Evolutionary conservation across 2,113 vertebrate species (phyloP), one percentile per base, ranked within the genome.

Genomic region (Ciconia stormi): DNA sequence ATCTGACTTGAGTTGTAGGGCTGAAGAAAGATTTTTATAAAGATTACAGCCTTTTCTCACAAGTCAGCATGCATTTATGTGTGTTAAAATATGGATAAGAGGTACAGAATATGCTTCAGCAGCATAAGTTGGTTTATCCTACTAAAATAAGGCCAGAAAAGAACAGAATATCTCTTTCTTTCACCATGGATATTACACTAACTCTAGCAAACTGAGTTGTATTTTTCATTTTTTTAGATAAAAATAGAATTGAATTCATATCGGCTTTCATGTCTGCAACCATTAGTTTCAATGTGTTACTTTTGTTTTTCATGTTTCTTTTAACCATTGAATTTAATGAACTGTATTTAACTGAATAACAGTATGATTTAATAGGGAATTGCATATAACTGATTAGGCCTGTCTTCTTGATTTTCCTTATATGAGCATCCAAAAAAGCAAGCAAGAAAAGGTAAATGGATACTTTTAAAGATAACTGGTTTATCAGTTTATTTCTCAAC

Each of bases 161-260:
- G 2, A 55, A 10, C 19, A 42, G 17, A 44, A 32, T n/a, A 38
- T 40, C 9, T 89, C 11, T 65, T 38, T 53, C n/a, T 44, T 79
- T 82, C 12, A 38, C 9, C 0, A 0, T 53, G 19, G 10, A 63
- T 55, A 16, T 71, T 38, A 32, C 11, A 73, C 3, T 82, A 32
- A 26, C 61, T 70, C 8, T n/a, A 42, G 16, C 52, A 82, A 66
- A 83, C 0, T 46, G 2, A 13, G 8, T 20, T 79, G 4, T 42
- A 22, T 21, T 73, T 87, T 63, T 26, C 16, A 26, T 22, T 87
- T 56, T 59, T n/a, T 44, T 38, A 2, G 2, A 9, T 47, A 67
- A 85, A 78, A 40, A 13, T 2, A 50, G 2, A 56, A 71, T 49
- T 58, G 3, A 34, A 44, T 91, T 13, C 1, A 11, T 73, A 74